Evolutionary conservation across 1,140 invertebrate species (phyloP), one percentile per base, ranked within the genome.

Genomic region (Frieseomelitta varia): DNA sequence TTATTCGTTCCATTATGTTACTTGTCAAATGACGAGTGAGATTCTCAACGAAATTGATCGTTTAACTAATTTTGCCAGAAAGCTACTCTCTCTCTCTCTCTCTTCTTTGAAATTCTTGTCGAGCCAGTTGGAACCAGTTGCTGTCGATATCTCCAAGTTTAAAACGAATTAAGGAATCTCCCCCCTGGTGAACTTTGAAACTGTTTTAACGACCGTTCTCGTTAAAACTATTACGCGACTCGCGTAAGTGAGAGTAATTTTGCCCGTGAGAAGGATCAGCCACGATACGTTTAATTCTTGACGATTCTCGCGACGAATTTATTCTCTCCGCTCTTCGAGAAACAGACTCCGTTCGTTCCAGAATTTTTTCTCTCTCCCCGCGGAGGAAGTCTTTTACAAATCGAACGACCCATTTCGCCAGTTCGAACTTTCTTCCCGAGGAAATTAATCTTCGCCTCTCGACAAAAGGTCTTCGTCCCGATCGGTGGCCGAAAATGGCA

Each of bases 391-490:
- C 39, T 47, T 47, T 8, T 6, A 39, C 8, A 0, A 47, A 6
- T 39, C 39, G 39, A 47, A 47, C 39, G 39, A 47, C 39, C 39
- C 10, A 8, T 47, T 34, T 17, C 39, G 30, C 47, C n/a, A n/a
- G n/a, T n/a, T n/a, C n/a, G n/a, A n/a, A n/a, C n/a, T n/a, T n/a
- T n/a, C n/a, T n/a, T n/a, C n/a, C n/a, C 24, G 61, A 34, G 39
- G n/a, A 21, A 58, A 80, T 80, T 68, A 85, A 85, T 71, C 61
- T 74, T 53, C 14, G 73, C 53, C 68, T 77, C 53, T 77, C 53
- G 77, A 58, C 71, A 27, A 17, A 34, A 77, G 79, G 84, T 88
- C 76, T 82, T 79, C 79, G 87, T 79, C 86, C 87, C 78, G 63
- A 1, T 47, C 34, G 1, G 2, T 65, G 58, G 51, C 56, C 51